Percentiles rank a stretch among this genome's conserved stretches.
These are phyloP conservation scores for Fopius arisanus DNA, from an alignment of 1,140 invertebrate species.

Conservation along the genomic window DNA sequence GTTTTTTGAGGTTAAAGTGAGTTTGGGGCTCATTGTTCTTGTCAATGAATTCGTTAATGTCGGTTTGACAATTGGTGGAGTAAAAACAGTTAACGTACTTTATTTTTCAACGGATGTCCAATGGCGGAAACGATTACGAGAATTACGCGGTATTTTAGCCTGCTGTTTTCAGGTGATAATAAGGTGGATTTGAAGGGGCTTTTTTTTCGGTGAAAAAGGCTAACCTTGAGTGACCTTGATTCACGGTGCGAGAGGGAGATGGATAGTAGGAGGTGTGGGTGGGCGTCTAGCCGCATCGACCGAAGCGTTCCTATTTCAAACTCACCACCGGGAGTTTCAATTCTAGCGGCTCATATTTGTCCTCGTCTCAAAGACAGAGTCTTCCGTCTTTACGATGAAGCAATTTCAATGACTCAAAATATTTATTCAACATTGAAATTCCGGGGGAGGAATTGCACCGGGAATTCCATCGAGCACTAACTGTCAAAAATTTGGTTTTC, in stretches of 20 bases:
- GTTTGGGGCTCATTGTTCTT: neutral
- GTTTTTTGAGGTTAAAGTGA: neutral
- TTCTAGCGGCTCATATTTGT: neutral
- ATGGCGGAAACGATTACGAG: neutral
- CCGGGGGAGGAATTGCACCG: too few relatives aligned
- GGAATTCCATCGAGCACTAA: too few relatives aligned
- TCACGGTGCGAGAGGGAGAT: conserved; percentile 24
- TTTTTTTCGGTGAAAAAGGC: conserved; percentile 27
- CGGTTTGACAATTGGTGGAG: neutral
- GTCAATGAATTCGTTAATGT: neutral
- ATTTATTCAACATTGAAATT: too few relatives aligned
- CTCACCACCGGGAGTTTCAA: too few relatives aligned
- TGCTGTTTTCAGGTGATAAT: neutral
- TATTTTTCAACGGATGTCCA: neutral
- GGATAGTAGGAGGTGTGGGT: conserved; percentile 36
- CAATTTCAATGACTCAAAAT: too few relatives aligned
- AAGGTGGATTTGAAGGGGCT: neutral
- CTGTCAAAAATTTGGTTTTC: too few relatives aligned
- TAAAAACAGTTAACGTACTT: neutral
- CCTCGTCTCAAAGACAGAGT: neutral
- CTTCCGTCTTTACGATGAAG: too few relatives aligned
- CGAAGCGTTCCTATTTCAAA: conserved; percentile 31
- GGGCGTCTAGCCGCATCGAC: conserved; percentile 59
- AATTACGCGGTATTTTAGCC: neutral
- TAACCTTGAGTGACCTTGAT: conserved; percentile 55